phyloP scores from a whole-genome alignment of 2,797 vertebrate species.

The Cossypha dichroa region DNA sequence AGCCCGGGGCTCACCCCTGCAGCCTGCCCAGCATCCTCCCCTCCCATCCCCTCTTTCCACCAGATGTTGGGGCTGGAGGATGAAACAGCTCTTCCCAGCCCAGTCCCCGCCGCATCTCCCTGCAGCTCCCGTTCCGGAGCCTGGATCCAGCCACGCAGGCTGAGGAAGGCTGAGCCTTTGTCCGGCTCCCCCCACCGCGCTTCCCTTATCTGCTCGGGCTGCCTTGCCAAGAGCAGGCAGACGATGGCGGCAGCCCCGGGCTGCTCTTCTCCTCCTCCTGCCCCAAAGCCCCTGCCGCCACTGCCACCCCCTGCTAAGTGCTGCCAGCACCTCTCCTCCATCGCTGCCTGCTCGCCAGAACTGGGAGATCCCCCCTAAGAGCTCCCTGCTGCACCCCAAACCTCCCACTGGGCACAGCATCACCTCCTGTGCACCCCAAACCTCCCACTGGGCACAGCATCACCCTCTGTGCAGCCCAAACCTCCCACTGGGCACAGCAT shows the following conservation, averaged over 20 bases:
- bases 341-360: neutral
- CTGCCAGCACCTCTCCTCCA: neutral
- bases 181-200: conserved; percentile 22
- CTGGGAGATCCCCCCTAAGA: rapidly evolving
- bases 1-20: neutral
- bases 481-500: too few relatives aligned
- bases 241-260: neutral
- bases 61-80: conserved; percentile 22
- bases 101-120: neutral
- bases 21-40: neutral
- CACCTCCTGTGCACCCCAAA: too few relatives aligned
- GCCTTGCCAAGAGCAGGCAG: conserved; percentile 35
- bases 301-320: rapidly evolving
- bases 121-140: conserved; percentile 1
- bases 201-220: conserved; percentile 25
- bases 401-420: too few relatives aligned
- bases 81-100: neutral
- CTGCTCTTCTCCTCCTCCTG: neutral
- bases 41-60: neutral
- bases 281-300: neutral
- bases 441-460: too few relatives aligned
- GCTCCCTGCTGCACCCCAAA: neutral
- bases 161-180: conserved; percentile 57
- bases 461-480: too few relatives aligned
- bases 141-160: conserved; percentile 12